Base-by-base conservation (phyloP, 1,140 invertebrate species). In the Trachymyrmex septentrionalis region DNA sequence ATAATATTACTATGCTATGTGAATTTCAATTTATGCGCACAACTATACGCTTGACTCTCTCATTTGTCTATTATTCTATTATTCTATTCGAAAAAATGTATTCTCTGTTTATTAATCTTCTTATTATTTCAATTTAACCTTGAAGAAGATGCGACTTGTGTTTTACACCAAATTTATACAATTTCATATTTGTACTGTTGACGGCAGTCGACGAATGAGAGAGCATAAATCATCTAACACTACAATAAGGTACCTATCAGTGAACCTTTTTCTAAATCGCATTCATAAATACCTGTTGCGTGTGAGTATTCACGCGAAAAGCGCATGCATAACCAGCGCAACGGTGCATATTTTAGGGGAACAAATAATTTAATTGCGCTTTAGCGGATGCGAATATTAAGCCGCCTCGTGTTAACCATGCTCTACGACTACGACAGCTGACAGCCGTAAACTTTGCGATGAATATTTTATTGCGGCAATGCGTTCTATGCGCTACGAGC, bases 201-300 rank as follows among this genome's bases (percentile, higher is more conserved):
- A 5, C 48, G 19, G 14, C 48, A 57, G 16, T 59, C 78, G 66
- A 38, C 48, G 7, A 82, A 72, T 48, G 53, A 44, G 24, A 48
- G 53, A 24, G 21, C 48, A 12, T 84, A 61, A 84, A 61, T 84
- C 38, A 84, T 19, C 14, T 14, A 19, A 3, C 24, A 30, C 10
- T 30, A 38, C 55, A 14, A n/a, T n/a, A n/a, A 55, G n/a, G 21
- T n/a, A 34, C 55, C 50, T 24, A 73, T 73, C 53, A 34, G 69
- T 12, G 80, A 7, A 24, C 27, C 75, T 84, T 84, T 84, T 84
- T 84, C 44, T 75, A 84, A 84, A 84, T 84, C 27, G 69, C 69
- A 84, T 81, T 81, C 78, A 81, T 84, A 84, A 84, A 84, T 84
- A 84, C 80, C 80, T 84, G 80, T 84, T 84, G 80, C 80, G 69